Evolutionary conservation across 2,888 invertebrate species (phyloP), one percentile per base, ranked within the genome.

Genomic region (Neoaliturus tenellus): DNA sequence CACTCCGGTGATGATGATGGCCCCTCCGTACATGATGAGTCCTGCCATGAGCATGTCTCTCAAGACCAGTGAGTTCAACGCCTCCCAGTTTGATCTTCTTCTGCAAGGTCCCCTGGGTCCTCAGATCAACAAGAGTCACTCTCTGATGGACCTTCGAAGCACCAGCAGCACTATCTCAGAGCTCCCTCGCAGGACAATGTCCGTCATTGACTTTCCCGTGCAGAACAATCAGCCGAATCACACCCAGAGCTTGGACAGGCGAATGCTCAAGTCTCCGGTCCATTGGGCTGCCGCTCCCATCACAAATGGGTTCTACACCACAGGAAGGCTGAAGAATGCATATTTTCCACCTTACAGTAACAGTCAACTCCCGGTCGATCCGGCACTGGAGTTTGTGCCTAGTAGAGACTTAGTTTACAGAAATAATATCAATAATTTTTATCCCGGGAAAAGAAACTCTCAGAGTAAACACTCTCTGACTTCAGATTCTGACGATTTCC

Each of bases 401-500:
- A 17, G 55, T 17, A 55, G 58, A n/a, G 73, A 82, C 17, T 35
- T 82, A 2, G 48, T 69, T 31, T 82, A 82, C n/a, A 28, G 82
- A 35, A 35, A 20, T 51, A 82, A 82, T 10, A 82, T 82, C 14
- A 82, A 82, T 41, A 55, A 23, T 20, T 82, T 82, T 73, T 73
- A 82, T 39, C 82, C 82, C 1, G 58, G 71, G 25, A 82, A 82
- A 55, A 28, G 33, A 33, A 51, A 73, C 33, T 73, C 73, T 17
- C 71, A 71, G 39, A 82, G 82, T 58, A 82, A 82, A 55, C 51
- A 73, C 17, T 82, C 82, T 39, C 55, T 82, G 8, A 44, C 51
- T 81, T 89, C 90, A 10, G 86, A 86, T 81, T 91, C 91, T 8
- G 91, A 91, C 81, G 91, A 91, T 85, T 90, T 91, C 78, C 90